Percentiles rank a stretch among this genome's conserved stretches.
Conservation (phyloP, 2,113 vertebrate genomes). For the Narcine bancroftii region DNA sequence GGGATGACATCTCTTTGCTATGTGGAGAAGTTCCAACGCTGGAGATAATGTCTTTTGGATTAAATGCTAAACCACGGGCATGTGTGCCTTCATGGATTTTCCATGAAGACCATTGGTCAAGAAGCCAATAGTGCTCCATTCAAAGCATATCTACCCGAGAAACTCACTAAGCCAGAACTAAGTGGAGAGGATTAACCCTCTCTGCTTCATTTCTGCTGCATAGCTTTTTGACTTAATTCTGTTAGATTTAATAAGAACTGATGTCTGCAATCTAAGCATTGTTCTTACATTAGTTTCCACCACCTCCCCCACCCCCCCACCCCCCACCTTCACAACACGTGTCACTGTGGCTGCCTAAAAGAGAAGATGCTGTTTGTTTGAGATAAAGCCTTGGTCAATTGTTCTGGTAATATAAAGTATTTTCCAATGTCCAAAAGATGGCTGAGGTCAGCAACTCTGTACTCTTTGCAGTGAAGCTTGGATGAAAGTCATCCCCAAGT, state of each 20-base stretch:
- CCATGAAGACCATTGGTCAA: background rate
- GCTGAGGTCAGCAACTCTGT: background rate
- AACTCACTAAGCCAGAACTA: background rate
- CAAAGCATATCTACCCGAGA: background rate
- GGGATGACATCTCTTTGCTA: too few species aligned
- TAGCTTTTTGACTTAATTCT: background rate
- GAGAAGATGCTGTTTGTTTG: background rate
- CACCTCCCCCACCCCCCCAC: too few species aligned
- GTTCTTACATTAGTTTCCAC: background rate
- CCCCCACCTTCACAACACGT: background rate
- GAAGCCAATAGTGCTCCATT: background rate
- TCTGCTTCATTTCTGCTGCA: background rate
- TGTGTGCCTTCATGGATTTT: background rate
- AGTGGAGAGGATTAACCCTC: too few species aligned
- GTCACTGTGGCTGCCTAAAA: background rate
- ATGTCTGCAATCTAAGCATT: background rate
- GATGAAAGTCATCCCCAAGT: background rate
- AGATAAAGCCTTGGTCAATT: background rate
- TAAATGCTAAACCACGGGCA: too few species aligned
- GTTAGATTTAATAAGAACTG: background rate
- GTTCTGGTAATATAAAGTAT: background rate
- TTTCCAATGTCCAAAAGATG: background rate
- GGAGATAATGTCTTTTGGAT: too few species aligned
- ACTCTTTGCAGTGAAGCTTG: background rate
- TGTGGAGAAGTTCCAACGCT: too few species aligned